Percentiles rank a stretch among this genome's conserved stretches.
These are phyloP conservation scores for Plagodis dolabraria DNA, from an alignment of 2,888 invertebrate genomes.

Conservation along the genomic window DNA sequence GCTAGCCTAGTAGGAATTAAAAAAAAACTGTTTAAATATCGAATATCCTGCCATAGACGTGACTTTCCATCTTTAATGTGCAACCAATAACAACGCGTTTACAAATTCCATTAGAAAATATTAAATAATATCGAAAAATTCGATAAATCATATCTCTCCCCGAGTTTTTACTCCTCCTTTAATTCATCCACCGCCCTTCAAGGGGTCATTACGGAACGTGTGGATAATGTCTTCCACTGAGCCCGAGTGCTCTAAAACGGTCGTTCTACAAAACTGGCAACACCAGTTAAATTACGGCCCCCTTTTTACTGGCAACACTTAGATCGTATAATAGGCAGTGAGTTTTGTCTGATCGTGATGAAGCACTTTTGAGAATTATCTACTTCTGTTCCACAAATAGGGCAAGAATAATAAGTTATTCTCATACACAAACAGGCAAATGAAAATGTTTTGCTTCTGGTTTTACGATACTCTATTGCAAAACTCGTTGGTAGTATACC, in stretches of 20 bases:
- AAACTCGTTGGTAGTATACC: too few species aligned
- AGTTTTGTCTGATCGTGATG: constrained; percentile 7
- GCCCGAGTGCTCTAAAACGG: constrained; percentile 49
- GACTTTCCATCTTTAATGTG: too few species aligned
- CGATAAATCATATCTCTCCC: neutral
- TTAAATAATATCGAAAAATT: neutral
- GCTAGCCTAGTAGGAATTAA: too few species aligned
- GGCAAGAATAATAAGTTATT: too few species aligned
- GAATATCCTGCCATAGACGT: too few species aligned
- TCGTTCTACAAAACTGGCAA: constrained; percentile 54
- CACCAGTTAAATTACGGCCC: constrained; percentile 53
- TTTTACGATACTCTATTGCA: too few species aligned
- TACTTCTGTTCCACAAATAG: too few species aligned
- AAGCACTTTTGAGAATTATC: constrained; percentile 3
- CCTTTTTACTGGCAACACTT: constrained; percentile 45
- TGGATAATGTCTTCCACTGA: constrained; percentile 63
- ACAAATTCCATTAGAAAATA: too few species aligned
- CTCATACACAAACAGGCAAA: too few species aligned
- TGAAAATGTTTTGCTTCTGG: too few species aligned
- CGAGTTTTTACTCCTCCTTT: neutral
- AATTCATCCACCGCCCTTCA: constrained; percentile 24
- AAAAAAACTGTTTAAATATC: too few species aligned
- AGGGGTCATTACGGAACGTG: constrained; percentile 70
- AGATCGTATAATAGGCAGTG: constrained; percentile 26
- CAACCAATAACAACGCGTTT: too few species aligned